Evolutionary conservation across 2,113 vertebrate species (phyloP).

Genomic region (Ranitomeya variabilis): DNA sequence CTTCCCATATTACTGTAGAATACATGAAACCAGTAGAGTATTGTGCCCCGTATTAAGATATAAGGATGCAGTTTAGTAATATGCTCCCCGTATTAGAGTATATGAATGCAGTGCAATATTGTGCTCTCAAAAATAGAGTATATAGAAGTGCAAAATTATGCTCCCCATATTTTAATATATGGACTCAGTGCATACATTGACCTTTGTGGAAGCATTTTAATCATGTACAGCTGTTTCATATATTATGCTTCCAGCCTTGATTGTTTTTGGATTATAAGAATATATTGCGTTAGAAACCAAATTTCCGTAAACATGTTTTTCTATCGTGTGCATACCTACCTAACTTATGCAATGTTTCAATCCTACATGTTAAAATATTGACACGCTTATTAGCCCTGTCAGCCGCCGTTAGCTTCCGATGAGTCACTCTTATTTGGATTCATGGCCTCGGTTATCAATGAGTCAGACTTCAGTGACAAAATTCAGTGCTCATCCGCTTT

Average conservation of each 20-base stretch:
- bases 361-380: neutral
- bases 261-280: neutral
- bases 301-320: neutral
- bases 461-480: conserved; percentile 15
- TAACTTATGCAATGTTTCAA: neutral
- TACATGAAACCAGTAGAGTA: neutral
- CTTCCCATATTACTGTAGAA: neutral
- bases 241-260: neutral
- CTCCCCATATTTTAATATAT: neutral
- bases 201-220: neutral
- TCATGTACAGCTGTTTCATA: neutral
- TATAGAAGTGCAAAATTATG: too few relatives aligned
- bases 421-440: conserved; percentile 22
- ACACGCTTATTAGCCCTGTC: neutral
- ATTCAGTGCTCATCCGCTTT: conserved; percentile 17
- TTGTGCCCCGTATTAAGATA: neutral
- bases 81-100: too few relatives aligned
- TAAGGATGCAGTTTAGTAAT: neutral
- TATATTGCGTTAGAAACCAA: neutral
- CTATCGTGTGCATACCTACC: neutral
- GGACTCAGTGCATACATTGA: neutral
- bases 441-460: conserved; percentile 14
- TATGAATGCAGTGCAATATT: too few relatives aligned
- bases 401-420: conserved; percentile 6
- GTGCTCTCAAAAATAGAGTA: too few relatives aligned